Evolutionary conservation across 2,113 vertebrate genomes (phyloP), one percentile per base, ranked within the genome.

Genomic region (Malurus melanocephalus): DNA sequence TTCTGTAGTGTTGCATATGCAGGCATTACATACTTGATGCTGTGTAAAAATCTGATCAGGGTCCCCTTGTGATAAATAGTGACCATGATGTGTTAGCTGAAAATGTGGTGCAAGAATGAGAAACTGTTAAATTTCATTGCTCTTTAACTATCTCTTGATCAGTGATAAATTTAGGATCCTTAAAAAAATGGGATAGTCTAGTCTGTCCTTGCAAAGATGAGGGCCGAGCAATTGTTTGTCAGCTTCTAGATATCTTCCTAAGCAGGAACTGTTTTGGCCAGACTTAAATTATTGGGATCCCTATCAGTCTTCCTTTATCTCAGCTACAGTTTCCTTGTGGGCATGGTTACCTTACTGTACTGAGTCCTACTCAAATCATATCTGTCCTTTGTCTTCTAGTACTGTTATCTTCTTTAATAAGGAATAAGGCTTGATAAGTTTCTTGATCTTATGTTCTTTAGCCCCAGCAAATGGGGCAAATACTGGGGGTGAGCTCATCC

Each of bases 71-170:
- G 24, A 45, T 66, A 67, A 93, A 64, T 22, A 15, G 35, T 64
- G 67, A 49, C 59, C 21, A 10, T 9, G 11, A 38, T 75, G 9
- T 52, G 48, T 87, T 79, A 83, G n/a, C 45, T 22, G 24, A 45
- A 74, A 73, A 45, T 0, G 1, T 57, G 38, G 11, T 69, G 28
- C 38, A 59, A 83, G 71, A 59, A 64, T 49, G 73, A 90, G 68
- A 80, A 91, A 68, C 76, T 53, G 56, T 66, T 91, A 76, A 32
- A 71, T 85, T 87, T 80, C 56, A 61, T 85, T 94, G 65, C 27
- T 86, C 28, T 90, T 74, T 46, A 78, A 56, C n/a, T 55, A 27
- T 77, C 53, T 88, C 60, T 66, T 71, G 40, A 67, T 84, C 56
- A 83, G 61, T 85, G 66, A 73, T 75, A 88, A 64, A 88, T 88